Conservation (phyloP, 2,888 invertebrate genomes). For the Drosophila barbarae region DNA sequence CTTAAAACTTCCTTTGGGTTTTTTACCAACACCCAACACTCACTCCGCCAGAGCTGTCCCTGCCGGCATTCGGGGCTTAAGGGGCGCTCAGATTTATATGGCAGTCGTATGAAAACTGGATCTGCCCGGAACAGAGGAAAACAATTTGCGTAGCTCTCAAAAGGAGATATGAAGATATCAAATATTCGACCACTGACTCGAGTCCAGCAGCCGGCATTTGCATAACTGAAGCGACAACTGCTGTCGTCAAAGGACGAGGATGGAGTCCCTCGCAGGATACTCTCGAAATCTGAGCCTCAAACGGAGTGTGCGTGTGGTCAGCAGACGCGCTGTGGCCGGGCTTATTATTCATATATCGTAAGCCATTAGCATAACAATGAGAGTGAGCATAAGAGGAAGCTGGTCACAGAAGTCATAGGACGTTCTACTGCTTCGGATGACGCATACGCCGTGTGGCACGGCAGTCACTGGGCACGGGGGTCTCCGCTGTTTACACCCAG, state of each 20-base stretch:
- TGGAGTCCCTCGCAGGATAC: slow-evolving; percentile 12
- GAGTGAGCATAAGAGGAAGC: slow-evolving; percentile 50
- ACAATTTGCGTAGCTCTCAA: slow-evolving; percentile 34
- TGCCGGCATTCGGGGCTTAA: background rate
- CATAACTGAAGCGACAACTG: slow-evolving; percentile 51
- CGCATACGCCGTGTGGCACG: slow-evolving; percentile 61
- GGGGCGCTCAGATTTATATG: slow-evolving; percentile 23
- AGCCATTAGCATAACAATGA: slow-evolving; percentile 73
- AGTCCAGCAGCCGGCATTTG: slow-evolving; percentile 41
- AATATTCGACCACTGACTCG: slow-evolving; percentile 34
- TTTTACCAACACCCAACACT: slow-evolving; percentile 13
- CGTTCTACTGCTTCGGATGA: slow-evolving; percentile 54
- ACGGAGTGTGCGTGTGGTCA: slow-evolving; percentile 23
- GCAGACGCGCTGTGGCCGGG: slow-evolving; percentile 30
- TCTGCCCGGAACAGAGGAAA: slow-evolving; percentile 26
- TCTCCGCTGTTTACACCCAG: slow-evolving; percentile 53
- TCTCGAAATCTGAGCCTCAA: slow-evolving; percentile 29
- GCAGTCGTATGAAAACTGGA: slow-evolving; percentile 14
- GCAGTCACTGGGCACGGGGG: slow-evolving; percentile 2
- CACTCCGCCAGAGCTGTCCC: background rate
- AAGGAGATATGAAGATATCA: slow-evolving; percentile 34
- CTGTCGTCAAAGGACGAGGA: slow-evolving; percentile 33
- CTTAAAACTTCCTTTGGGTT: slow-evolving; percentile 47
- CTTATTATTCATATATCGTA: slow-evolving; percentile 75
- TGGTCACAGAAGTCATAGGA: slow-evolving; percentile 39